Conservation (phyloP, 2,888 invertebrate species). For the Polymixis lichenea region DNA sequence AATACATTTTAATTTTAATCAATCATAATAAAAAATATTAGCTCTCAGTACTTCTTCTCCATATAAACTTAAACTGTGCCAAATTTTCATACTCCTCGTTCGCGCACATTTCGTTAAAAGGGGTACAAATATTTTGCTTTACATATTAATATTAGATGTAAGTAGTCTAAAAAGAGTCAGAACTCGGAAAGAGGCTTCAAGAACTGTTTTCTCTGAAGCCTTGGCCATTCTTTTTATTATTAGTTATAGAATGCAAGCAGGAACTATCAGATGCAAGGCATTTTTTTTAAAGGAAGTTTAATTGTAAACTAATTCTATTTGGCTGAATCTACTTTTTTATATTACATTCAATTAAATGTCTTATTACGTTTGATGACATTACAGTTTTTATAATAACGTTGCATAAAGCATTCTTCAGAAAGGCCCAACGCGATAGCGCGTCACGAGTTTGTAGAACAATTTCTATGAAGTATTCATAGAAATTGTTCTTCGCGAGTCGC, state of each 20-base stretch:
- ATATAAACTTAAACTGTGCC: no score
- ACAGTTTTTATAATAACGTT: conserved; percentile 9
- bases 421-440: no score
- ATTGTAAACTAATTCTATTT: conserved; percentile 7
- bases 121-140: no score
- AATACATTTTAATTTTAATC: no score
- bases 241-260: conserved; percentile 16
- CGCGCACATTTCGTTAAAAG: no score
- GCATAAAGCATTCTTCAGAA: background rate
- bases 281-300: conserved; percentile 15
- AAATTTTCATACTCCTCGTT: no score
- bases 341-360: conserved; percentile 11
- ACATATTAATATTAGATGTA: no score
- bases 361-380: background rate
- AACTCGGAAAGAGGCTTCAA: background rate
- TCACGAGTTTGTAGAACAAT: no score
- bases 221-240: background rate
- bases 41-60: no score
- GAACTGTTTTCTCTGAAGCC: background rate
- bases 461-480: no score
- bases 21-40: no score
- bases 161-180: background rate
- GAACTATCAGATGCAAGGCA: conserved; percentile 6
- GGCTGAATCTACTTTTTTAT: conserved; percentile 31
- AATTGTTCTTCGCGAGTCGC: no score